These are phyloP conservation scores for Trematomus bernacchii DNA, from an alignment of 2,797 vertebrate species.

Conservation along the genomic window DNA sequence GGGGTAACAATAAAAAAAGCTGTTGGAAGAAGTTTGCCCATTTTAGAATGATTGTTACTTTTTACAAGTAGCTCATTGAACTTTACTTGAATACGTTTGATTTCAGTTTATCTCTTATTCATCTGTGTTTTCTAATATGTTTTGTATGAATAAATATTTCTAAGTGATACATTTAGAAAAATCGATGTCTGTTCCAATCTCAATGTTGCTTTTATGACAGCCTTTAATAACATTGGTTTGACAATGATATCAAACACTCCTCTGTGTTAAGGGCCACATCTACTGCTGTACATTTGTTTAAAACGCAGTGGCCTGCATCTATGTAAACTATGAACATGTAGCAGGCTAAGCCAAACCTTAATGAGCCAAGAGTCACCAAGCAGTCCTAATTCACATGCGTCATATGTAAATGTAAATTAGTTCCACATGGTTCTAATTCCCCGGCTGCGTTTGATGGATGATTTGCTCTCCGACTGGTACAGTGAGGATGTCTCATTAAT, in stretches of 20 bases:
- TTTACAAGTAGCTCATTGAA: constrained; percentile 8
- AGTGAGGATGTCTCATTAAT: constrained; percentile 49
- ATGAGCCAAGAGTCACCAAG: constrained; percentile 9
- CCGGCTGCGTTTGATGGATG: constrained; percentile 40
- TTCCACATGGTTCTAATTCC: constrained; percentile 44
- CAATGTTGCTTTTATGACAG: background rate
- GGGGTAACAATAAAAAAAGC: background rate
- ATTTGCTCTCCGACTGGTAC: constrained; percentile 24
- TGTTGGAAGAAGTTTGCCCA: background rate
- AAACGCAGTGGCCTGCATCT: background rate
- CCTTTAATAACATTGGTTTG: background rate
- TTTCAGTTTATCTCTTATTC: constrained; percentile 1
- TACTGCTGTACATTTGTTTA: background rate
- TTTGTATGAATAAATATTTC: background rate
- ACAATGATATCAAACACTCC: background rate
- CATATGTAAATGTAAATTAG: constrained; percentile 42
- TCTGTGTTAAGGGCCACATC: background rate
- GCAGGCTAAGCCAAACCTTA: background rate
- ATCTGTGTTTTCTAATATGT: background rate
- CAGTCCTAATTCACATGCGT: constrained; percentile 23
- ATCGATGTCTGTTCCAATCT: background rate
- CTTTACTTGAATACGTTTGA: background rate
- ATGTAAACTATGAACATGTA: constrained; percentile 23
- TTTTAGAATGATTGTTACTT: background rate
- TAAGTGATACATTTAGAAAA: background rate